Base-by-base conservation (phyloP, 2,797 vertebrate species). In the Rallus crepitans region DNA sequence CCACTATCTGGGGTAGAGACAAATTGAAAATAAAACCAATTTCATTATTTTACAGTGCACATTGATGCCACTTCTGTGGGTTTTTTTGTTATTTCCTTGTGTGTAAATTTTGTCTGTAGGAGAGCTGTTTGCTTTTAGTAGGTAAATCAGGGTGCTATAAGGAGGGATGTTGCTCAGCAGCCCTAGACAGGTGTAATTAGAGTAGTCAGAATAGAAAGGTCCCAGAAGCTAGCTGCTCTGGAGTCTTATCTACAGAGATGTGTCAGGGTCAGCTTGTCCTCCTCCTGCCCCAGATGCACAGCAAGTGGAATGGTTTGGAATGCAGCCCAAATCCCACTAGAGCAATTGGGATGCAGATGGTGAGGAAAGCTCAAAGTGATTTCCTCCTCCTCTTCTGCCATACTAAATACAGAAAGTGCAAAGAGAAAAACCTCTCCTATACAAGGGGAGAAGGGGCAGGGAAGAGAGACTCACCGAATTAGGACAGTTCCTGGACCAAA, bases 21-120 rank as follows among this genome's bases (percentile, higher is more conserved):
- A 76, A 95, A 89, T 63, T 19, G 64, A 28, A 77, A 93, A 91
- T 87, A 56, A 7, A 55, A 3, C 24, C 0, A 1, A 30, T 82
- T 65, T 81, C 89, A 60, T 93, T 94, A 60, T 87, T 97, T 96
- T 93, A 65, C 63, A 86, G 95, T 83, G 76, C 66, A 69, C 63
- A 63, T 25, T 66, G 87, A 80, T 20, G 55, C 37, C 50, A 45
- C 50, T 87, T 92, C 37, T 55, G 37, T 82, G 25, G 5, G 19
- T 30, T 52, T 60, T 89, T 88, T 86, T 47, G 78, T 90, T 73
- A 75, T 82, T 88, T 78, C 63, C 39, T 33, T 12, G 25, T 55
- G 33, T 85, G 86, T 87, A 53, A 60, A 40, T 68, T 31, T 71
- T 57, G 53, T 60, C 23, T 71, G 68, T 16, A 25, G 50, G 70